These are phyloP conservation scores for Holothuria leucospilota DNA, from an alignment of 53 echinoderm and acorn worm genomes.

Conservation along the genomic window DNA sequence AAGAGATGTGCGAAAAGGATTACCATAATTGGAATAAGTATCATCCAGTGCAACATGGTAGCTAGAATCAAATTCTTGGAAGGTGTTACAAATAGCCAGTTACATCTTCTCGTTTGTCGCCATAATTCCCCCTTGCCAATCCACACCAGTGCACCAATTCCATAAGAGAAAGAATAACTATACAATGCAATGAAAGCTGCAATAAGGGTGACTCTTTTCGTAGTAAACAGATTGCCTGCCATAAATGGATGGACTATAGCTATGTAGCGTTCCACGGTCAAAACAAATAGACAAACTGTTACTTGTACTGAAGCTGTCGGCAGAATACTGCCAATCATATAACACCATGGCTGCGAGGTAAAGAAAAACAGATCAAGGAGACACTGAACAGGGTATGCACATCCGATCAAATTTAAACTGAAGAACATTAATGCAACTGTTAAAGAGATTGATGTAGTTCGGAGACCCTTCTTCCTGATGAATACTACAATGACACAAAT, in stretches of 20 bases:
- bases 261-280: constrained; percentile 13
- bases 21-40: background rate
- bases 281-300: background rate
- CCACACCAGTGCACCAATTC: background rate
- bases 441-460: constrained; percentile 1
- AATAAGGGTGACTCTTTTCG: background rate
- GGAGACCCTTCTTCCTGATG: background rate
- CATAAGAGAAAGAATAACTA: background rate
- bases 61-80: background rate
- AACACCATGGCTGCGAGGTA: background rate
- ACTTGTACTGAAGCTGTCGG: background rate
- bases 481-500: background rate
- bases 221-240: background rate
- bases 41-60: constrained; percentile 1
- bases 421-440: constrained; percentile 7
- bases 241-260: background rate
- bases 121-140: constrained; percentile 19
- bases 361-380: constrained; percentile 2
- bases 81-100: background rate
- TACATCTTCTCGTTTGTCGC: background rate
- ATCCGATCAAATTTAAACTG: too few species aligned
- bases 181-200: background rate
- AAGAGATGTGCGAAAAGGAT: background rate
- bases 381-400: background rate
- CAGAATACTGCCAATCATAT: background rate